Evolutionary conservation across 2,797 vertebrate genomes (phyloP).

Genomic region (Rhadinocentrus ornatus): DNA sequence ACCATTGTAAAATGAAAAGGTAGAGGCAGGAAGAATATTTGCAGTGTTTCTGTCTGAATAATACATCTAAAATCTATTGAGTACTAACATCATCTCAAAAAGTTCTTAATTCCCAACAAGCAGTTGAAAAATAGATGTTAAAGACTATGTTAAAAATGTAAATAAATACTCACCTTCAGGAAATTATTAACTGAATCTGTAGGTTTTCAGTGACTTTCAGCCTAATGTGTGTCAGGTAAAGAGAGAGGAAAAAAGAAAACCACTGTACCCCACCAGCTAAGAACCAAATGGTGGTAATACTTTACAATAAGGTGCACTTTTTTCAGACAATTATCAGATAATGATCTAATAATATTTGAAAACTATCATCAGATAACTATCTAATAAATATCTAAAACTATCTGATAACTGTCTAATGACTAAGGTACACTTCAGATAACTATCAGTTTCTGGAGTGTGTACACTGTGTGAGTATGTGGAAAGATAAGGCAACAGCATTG

Average conservation of each 20-base stretch:
- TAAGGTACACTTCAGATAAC: too few relatives aligned
- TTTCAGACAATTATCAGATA: too few relatives aligned
- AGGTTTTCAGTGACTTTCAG: not conserved
- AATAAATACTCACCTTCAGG: not conserved
- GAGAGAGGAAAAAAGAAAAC: not conserved
- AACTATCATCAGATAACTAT: too few relatives aligned
- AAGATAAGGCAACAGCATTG: too few relatives aligned
- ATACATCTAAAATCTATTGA: slow-evolving; percentile 34
- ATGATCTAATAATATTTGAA: too few relatives aligned
- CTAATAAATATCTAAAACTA: too few relatives aligned
- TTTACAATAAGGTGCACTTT: too few relatives aligned
- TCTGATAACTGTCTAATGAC: too few relatives aligned
- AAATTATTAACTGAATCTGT: not conserved
- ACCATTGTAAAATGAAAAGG: slow-evolving; percentile 41
- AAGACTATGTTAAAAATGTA: not conserved
- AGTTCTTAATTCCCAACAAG: not conserved
- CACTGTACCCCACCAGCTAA: not conserved
- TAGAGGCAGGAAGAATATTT: slow-evolving; percentile 44
- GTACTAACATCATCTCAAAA: slow-evolving; percentile 34
- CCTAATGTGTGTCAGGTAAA: not conserved
- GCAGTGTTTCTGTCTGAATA: slow-evolving; percentile 39
- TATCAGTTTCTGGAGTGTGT: too few relatives aligned
- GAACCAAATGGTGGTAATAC: not conserved
- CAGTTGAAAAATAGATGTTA: not conserved
- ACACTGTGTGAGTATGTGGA: too few relatives aligned